Evolutionary conservation across 2,888 invertebrate genomes (phyloP).

Genomic region (Beris morrisii): DNA sequence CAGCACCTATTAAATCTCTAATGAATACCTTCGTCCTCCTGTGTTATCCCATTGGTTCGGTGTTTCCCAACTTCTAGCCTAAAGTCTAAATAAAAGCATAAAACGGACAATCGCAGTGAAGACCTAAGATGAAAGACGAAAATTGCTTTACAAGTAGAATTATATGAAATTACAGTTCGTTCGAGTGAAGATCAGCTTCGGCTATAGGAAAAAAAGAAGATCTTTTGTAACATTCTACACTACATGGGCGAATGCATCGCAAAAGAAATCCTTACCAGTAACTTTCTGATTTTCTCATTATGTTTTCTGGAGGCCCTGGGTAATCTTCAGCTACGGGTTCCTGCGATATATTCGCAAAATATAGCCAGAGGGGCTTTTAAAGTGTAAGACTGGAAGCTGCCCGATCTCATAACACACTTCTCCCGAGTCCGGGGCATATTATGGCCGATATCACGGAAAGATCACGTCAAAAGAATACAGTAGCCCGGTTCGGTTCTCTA

Average conservation of each 20-base stretch:
- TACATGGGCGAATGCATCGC: neutral
- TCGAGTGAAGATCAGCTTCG: slow-evolving; percentile 32
- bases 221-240: slow-evolving; percentile 10
- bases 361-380: slow-evolving; percentile 14
- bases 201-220: slow-evolving; percentile 5
- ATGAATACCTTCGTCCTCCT: slow-evolving; percentile 23
- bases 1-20: slow-evolving; percentile 26
- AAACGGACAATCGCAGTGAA: slow-evolving; percentile 5
- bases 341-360: neutral
- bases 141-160: slow-evolving; percentile 35
- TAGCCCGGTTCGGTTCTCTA: slow-evolving; percentile 16
- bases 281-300: slow-evolving; percentile 16
- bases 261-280: slow-evolving; percentile 30
- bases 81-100: slow-evolving; percentile 15
- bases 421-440: slow-evolving; percentile 21
- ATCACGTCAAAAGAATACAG: slow-evolving; percentile 18
- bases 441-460: slow-evolving; percentile 10
- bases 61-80: slow-evolving; percentile 28
- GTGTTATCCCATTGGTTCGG: slow-evolving; percentile 7
- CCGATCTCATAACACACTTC: slow-evolving; percentile 35
- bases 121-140: slow-evolving; percentile 30
- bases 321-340: neutral
- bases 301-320: too few relatives aligned
- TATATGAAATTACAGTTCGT: slow-evolving; percentile 38
- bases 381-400: slow-evolving; percentile 37